Evolutionary conservation across 2,888 invertebrate genomes (phyloP), one percentile per base, ranked within the genome.

Genomic region (Cataglyphis cursor): DNA sequence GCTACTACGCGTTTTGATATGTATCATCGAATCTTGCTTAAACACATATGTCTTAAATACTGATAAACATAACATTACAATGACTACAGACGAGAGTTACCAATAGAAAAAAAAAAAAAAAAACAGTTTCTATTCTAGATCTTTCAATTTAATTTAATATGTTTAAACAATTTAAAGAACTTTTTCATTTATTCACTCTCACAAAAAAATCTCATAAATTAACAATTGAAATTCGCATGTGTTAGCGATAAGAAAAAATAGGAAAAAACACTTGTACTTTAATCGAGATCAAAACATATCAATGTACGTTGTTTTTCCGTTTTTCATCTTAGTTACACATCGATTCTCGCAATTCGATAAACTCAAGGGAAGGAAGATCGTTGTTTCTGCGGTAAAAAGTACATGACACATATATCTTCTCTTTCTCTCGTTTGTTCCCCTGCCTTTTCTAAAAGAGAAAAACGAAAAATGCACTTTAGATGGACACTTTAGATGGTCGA

Each of bases 401-500:
- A 70, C 70, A 85, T 8, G 51, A 51, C 5, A 21, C 31, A 15
- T 35, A 64, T 66, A 64, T 78, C 51, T 66, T 64, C 75, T 65
- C 73, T 31, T 48, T 51, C 28, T 44, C n/a, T 84, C 54, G 54
- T 24, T 68, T 74, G 66, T 64, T 85, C n/a, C 62, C 76, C 65
- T 51, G 18, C 38, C 76, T 73, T 51, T 57, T 61, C 57, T n/a
- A 62, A 54, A 78, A 57, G 73, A 72, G 54, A 76, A 48, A 65
- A 54, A 80, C 82, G 90, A 86, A 90, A 31, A 38, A 41, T 88
- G 91, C 92, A 92, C 92, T 92, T 91, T 87, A 92, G 92, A 93
- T 93, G 88, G 85, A 24, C 92, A 92, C 91, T 92, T 91, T 87
- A 92, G 92, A 93, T 93, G 88, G 85, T 31, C 31, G 93, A 93